Conservation (phyloP, 2,797 vertebrate species). For the Ctenopoma kingsleyae region DNA sequence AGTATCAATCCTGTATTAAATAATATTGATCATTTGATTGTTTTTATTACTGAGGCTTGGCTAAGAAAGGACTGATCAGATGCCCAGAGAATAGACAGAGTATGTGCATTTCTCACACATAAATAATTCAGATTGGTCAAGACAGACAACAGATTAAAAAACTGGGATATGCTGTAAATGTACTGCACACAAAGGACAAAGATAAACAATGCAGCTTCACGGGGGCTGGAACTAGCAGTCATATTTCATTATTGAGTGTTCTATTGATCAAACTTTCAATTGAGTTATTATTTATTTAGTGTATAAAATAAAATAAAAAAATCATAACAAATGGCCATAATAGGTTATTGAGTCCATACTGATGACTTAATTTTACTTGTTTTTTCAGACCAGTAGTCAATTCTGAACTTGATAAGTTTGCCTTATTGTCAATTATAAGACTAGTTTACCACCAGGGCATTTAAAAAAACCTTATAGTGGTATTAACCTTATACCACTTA, state of each 20-base stretch:
- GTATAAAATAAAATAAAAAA: slow-evolving; percentile 9
- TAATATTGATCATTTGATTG: slow-evolving; percentile 37
- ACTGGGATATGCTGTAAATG: not conserved
- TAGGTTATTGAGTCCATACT: not conserved
- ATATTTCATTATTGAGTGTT: slow-evolving; percentile 27
- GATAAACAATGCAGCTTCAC: no score
- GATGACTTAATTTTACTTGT: not conserved
- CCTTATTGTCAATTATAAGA: no score
- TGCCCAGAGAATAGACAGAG: slow-evolving; percentile 40
- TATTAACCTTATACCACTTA: no score
- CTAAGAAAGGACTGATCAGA: slow-evolving; percentile 11
- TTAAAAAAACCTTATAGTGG: no score
- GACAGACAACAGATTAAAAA: slow-evolving; percentile 25
- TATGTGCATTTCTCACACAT: slow-evolving; percentile 33
- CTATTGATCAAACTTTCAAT: slow-evolving; percentile 18
- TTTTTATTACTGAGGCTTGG: slow-evolving; percentile 13
- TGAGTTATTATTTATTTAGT: not conserved
- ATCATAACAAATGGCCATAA: slow-evolving; percentile 10
- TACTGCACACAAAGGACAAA: not conserved
- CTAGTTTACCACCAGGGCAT: no score
- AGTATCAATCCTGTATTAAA: slow-evolving; percentile 30
- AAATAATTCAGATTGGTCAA: slow-evolving; percentile 31
- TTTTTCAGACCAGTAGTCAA: not conserved
- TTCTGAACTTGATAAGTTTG: no score
- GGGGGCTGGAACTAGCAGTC: not conserved